A percentile compares a stretch with the other conserved stretches of the same genome.
phyloP scores from a whole-genome alignment of 1,140 invertebrate genomes.

The Habropoda laboriosa region DNA sequence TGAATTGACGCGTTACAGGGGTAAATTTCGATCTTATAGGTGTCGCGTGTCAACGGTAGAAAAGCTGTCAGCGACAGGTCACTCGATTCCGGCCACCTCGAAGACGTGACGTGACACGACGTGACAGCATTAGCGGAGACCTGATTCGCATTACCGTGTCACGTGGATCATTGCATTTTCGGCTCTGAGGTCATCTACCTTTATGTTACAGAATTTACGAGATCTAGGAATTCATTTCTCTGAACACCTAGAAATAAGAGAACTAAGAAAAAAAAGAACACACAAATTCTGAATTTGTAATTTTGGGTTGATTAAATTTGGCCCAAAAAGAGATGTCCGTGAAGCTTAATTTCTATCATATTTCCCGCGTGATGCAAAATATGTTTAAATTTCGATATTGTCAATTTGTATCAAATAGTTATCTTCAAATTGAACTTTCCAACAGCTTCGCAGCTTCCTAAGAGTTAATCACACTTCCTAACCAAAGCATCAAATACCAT shows the following conservation, averaged over 20 bases:
- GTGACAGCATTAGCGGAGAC: conserved; percentile 40
- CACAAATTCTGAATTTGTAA: no score
- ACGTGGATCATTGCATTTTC: conserved; percentile 12
- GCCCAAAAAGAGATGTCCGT: no score
- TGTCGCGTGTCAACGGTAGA: conserved; percentile 46
- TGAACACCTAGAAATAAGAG: no score
- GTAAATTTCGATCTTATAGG: conserved; percentile 58
- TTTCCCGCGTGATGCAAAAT: no score
- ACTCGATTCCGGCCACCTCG: conserved; percentile 50
- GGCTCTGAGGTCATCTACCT: conserved; percentile 6
- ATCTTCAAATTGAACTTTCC: no score
- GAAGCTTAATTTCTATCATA: no score
- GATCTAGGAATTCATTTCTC: no score
- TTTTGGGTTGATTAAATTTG: no score
- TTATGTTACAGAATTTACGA: conserved; percentile 6
- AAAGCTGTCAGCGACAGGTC: conserved; percentile 60
- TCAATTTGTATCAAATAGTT: no score
- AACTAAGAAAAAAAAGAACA: no score
- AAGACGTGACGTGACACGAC: conserved; percentile 51
- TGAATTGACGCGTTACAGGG: conserved; percentile 38
- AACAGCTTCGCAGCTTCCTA: no score
- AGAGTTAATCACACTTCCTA: neutral
- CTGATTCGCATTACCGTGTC: conserved; percentile 54
- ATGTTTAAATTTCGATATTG: no score
- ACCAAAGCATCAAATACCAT: neutral